Conservation (phyloP, 2,888 invertebrate genomes). For the Hydropsyche betteni region DNA sequence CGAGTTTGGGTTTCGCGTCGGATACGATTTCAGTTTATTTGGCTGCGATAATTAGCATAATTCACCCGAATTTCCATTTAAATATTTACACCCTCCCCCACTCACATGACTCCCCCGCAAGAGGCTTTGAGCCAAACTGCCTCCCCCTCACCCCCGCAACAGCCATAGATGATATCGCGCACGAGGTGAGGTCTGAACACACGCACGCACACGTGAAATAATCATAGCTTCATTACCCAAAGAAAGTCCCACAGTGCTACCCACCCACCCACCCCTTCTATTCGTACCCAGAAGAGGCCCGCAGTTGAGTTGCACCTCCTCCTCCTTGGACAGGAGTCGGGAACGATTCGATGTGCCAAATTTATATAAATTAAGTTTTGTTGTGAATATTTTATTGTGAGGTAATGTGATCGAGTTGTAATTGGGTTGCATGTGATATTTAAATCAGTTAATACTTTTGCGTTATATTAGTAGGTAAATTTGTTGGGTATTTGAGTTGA, state of each 20-base stretch:
- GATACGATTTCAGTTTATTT: slow-evolving; percentile 25
- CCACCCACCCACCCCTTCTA: slow-evolving; percentile 1
- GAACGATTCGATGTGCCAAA: slow-evolving; percentile 3
- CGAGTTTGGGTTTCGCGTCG: slow-evolving; percentile 12
- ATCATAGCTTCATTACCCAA: slow-evolving; percentile 49
- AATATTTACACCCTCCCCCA: background rate
- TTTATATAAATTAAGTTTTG: too few relatives aligned
- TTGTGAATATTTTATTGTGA: too few relatives aligned
- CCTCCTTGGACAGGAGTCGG: background rate
- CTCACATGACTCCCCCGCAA: too few relatives aligned
- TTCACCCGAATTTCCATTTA: slow-evolving; percentile 24
- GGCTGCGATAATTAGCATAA: slow-evolving; percentile 26
- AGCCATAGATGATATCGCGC: slow-evolving; percentile 38
- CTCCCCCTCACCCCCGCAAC: slow-evolving; percentile 14
- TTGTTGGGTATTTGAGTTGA: too few relatives aligned
- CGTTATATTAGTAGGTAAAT: too few relatives aligned
- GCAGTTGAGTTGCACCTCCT: too few relatives aligned
- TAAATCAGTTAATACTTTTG: too few relatives aligned
- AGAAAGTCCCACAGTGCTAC: slow-evolving; percentile 44
- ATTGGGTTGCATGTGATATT: too few relatives aligned
- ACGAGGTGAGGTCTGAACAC: slow-evolving; percentile 40
- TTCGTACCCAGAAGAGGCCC: too few relatives aligned
- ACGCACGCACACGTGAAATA: slow-evolving; percentile 46
- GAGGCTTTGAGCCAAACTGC: background rate
- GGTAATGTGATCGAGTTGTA: too few relatives aligned